These are phyloP conservation scores for Monarcha castaneiventris DNA, from an alignment of 2,113 vertebrate species.

Conservation along the genomic window DNA sequence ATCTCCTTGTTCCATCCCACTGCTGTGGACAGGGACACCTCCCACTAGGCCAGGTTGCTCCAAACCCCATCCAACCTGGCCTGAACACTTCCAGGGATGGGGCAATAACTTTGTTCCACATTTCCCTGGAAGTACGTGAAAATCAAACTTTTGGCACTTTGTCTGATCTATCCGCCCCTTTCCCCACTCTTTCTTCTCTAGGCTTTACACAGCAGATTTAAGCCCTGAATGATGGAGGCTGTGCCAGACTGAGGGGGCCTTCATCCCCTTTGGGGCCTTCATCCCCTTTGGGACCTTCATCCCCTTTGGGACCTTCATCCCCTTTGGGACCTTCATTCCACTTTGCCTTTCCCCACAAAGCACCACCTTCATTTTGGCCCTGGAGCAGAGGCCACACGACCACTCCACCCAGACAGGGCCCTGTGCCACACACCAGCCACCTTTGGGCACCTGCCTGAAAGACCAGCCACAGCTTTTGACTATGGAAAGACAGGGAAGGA, in stretches of 20 bases:
- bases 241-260: not conserved
- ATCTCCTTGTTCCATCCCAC: not conserved
- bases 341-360: not conserved
- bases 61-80: not conserved
- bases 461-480: fast-evolving
- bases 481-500: not conserved
- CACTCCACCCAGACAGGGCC: not conserved
- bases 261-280: too few species aligned
- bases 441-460: not conserved
- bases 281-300: too few species aligned
- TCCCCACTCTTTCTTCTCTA: not conserved
- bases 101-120: not conserved
- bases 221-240: not conserved
- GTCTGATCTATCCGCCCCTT: not conserved
- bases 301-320: not conserved
- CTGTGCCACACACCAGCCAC: not conserved
- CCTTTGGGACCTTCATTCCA: not conserved
- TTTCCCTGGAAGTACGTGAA: not conserved
- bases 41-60: not conserved
- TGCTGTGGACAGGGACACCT: not conserved
- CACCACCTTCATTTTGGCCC: not conserved
- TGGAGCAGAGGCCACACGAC: not conserved
- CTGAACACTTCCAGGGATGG: not conserved
- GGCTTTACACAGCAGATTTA: fast-evolving
- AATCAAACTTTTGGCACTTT: not conserved